A percentile compares a stretch with the other conserved stretches of the same genome.
phyloP scores from a whole-genome alignment of 2,888 invertebrate species.

The Nomada ruficornis region DNA sequence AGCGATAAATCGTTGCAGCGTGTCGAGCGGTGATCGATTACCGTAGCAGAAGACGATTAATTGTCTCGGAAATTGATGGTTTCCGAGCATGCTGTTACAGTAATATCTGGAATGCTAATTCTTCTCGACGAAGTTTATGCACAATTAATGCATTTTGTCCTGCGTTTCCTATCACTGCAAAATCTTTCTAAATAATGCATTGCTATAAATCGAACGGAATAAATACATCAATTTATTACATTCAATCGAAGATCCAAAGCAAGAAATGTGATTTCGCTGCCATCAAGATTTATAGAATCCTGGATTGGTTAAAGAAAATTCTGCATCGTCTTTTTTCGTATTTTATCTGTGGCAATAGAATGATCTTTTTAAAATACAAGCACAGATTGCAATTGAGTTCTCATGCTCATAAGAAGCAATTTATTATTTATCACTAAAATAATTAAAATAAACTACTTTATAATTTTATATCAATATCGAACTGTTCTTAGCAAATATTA shows the following conservation, averaged over 20 bases:
- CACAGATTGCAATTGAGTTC: not conserved
- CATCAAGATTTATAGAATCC: not conserved
- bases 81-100: conserved; percentile 1
- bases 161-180: not conserved
- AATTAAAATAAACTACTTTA: not conserved
- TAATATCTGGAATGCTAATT: conserved; percentile 10
- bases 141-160: conserved; percentile 5
- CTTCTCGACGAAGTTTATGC: not conserved
- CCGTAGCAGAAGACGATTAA: conserved; percentile 59
- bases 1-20: conserved; percentile 64
- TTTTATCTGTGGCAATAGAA: not conserved
- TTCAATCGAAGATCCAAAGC: not conserved
- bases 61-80: conserved; percentile 55
- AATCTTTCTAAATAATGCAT: too few species aligned
- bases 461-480: not conserved
- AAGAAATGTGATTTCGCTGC: not conserved
- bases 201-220: not conserved
- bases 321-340: not conserved
- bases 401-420: not conserved
- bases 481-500: too few species aligned
- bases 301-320: not conserved
- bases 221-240: not conserved
- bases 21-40: conserved; percentile 68
- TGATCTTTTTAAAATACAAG: not conserved
- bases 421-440: not conserved